Conservation (phyloP, 2,888 invertebrate species). For the Calameuta pallipes region DNA sequence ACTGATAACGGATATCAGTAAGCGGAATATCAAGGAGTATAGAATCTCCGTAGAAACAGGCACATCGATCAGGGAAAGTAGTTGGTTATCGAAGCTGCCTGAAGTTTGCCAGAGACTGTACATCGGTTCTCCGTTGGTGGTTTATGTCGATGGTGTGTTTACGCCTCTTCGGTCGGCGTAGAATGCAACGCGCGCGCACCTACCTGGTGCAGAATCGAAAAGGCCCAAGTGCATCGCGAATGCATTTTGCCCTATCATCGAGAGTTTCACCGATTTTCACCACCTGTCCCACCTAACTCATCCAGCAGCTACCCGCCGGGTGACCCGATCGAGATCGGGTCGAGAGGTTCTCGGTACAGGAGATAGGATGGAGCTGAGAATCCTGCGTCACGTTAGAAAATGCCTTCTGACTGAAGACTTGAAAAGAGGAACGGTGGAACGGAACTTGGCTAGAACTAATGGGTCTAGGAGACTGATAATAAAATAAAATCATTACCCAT, state of each 20-base stretch:
- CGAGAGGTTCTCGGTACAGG: no score
- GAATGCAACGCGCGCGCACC: slow-evolving; percentile 32
- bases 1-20: no score
- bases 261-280: no score
- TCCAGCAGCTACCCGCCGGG: no score
- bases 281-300: no score
- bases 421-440: slow-evolving; percentile 32
- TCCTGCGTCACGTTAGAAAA: slow-evolving; percentile 6
- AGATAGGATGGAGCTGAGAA: slow-evolving; percentile 13
- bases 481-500: slow-evolving; percentile 49
- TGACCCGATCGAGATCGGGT: no score
- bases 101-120: slow-evolving; percentile 32
- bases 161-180: slow-evolving; percentile 42
- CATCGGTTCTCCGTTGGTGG: slow-evolving; percentile 40
- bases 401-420: slow-evolving; percentile 23
- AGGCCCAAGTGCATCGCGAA: no score
- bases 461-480: slow-evolving; percentile 27
- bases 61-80: neutral
- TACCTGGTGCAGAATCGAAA: no score
- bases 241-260: no score
- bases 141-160: slow-evolving; percentile 43
- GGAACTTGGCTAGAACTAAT: neutral
- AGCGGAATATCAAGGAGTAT: neutral
- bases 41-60: neutral
- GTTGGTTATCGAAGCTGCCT: neutral